Evolutionary conservation across 2,888 invertebrate species (phyloP).

Genomic region (Cheilosia impressa): DNA sequence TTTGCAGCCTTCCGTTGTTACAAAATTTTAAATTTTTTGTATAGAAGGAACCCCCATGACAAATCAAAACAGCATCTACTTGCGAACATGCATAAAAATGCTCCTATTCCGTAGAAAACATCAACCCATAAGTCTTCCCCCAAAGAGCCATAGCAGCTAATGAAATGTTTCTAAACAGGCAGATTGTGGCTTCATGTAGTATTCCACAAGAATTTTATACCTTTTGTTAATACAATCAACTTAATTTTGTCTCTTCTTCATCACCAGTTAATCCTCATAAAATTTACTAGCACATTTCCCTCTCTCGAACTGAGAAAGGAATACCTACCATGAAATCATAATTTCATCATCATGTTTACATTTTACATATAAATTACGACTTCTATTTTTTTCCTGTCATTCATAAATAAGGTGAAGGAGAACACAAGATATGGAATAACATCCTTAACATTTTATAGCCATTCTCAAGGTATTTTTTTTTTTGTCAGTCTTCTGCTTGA

Average conservation of each 20-base stretch:
- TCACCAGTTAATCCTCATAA: slow-evolving; percentile 48
- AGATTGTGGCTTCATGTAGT: neutral
- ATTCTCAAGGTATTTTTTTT: slow-evolving; percentile 34
- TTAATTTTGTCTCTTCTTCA: slow-evolving; percentile 50
- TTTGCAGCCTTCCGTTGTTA: too few species aligned
- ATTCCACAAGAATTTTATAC: slow-evolving; percentile 24
- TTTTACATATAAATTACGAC: slow-evolving; percentile 54
- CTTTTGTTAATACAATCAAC: slow-evolving; percentile 29
- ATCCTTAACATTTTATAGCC: slow-evolving; percentile 55
- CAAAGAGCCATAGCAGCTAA: neutral
- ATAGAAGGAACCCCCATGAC: too few species aligned
- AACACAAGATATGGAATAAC: slow-evolving; percentile 40
- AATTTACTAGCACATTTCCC: slow-evolving; percentile 42
- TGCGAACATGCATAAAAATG: too few species aligned
- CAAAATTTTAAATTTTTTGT: too few species aligned
- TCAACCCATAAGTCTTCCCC: neutral
- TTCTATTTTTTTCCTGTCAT: slow-evolving; percentile 19
- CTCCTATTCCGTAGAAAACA: neutral
- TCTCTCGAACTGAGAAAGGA: neutral
- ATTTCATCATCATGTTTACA: slow-evolving; percentile 60
- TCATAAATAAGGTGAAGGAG: slow-evolving; percentile 41
- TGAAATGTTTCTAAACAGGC: neutral
- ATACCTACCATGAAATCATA: slow-evolving; percentile 44
- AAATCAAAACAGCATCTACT: too few species aligned
- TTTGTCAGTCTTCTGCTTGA: slow-evolving; percentile 9